Percentiles rank a stretch among this genome's conserved stretches.
Evolutionary conservation across 2,797 vertebrate species (phyloP).

Genomic region (Fistularia commersonii): DNA sequence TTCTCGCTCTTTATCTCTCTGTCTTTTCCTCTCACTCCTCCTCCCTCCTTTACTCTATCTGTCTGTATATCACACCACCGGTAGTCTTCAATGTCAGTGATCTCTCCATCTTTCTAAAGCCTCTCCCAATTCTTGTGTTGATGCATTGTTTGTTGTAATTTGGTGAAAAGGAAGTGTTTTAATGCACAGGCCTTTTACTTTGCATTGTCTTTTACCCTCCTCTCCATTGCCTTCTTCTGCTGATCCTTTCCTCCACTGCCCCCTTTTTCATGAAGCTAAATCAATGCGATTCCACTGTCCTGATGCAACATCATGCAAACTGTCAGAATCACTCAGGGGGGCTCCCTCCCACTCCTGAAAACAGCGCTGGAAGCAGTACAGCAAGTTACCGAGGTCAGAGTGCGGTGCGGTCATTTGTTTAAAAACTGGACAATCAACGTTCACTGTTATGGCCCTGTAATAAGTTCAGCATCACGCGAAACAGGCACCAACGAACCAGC

Average conservation of each 20-base stretch:
- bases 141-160: background rate
- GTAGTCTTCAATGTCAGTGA: slow-evolving; percentile 1
- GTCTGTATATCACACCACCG: slow-evolving; percentile 14
- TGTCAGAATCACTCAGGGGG: slow-evolving; percentile 50
- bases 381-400: slow-evolving; percentile 41
- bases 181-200: slow-evolving; percentile 6
- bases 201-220: slow-evolving; percentile 14
- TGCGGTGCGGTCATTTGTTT: slow-evolving; percentile 26
- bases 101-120: background rate
- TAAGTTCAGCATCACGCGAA: too few species aligned
- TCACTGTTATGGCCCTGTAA: too few species aligned
- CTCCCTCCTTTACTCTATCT: slow-evolving; percentile 28
- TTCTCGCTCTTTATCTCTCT: slow-evolving; percentile 34
- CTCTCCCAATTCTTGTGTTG: too few species aligned
- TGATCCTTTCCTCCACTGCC: slow-evolving; percentile 23
- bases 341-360: slow-evolving; percentile 36
- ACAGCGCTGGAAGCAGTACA: slow-evolving; percentile 41
- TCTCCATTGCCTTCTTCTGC: slow-evolving; percentile 8
- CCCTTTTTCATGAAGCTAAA: slow-evolving; percentile 39
- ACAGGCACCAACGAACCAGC: too few species aligned
- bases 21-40: slow-evolving; percentile 27
- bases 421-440: background rate
- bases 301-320: slow-evolving; percentile 71
- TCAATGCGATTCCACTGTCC: slow-evolving; percentile 46
- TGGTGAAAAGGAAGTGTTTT: background rate